Evolutionary conservation across 2,113 vertebrate species (phyloP), one percentile per base, ranked within the genome.

Genomic region (Lagopus muta): DNA sequence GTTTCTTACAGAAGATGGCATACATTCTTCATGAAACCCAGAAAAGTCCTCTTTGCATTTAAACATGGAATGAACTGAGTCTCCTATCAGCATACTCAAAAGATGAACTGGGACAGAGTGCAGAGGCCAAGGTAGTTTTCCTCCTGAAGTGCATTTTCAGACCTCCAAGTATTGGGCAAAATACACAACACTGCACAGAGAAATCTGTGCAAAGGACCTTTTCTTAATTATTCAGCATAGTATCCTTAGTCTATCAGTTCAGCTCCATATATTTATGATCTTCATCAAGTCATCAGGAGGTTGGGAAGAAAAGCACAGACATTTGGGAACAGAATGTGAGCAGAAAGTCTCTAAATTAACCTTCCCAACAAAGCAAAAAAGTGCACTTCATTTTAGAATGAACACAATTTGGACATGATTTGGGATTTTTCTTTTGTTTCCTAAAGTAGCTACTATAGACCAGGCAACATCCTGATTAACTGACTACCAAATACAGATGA

Each of bases 401-500:
- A 77, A 91, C 13, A 72, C 11, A 67, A 61, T 6, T 58, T 73
- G 14, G 92, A 82, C 78, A 80, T 36, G 61, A 38, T 5, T 15
- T 77, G 82, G 81, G 43, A 45, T 61, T 90, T 83, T 94, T 60
- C 25, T 86, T 86, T 77, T 83, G 60, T 65, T 95, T 86, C 93
- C 80, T 70, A 91, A 97, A 91, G 90, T 92, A 94, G 79, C 55
- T 52, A 2, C 1, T 13, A 64, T 30, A 76, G 24, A 88, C 76
- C 65, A 82, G 43, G 75, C 54, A 91, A 90, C 69, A 90, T 77
- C 58, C 76, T 75, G 88, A 95, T 92, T 76, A 95, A 85, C 82
- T 87, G 72, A 91, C 81, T 94, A 96, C 90, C 69, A 95, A 95
- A 95, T 24, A 82, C 0, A 92, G 79, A 82, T 10, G 72, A 86